Conservation (phyloP, 2,888 invertebrate genomes). For the Elysia crispata region DNA sequence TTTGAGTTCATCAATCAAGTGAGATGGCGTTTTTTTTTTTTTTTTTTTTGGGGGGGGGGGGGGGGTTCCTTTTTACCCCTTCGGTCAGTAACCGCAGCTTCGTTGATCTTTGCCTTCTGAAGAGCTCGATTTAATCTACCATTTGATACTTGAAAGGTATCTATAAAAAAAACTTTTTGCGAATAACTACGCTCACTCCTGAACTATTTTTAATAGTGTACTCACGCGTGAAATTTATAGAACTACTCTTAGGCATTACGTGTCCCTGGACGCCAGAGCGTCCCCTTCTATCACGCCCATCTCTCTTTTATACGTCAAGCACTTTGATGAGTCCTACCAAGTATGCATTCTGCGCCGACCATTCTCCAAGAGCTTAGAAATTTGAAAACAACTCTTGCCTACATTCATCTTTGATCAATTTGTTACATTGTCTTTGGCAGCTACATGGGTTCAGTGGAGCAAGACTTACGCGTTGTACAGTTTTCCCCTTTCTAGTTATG, state of each 20-base stretch:
- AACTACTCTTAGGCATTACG: too few relatives aligned
- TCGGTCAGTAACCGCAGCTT: not conserved
- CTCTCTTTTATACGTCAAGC: not conserved
- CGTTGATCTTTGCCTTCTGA: not conserved
- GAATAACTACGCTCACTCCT: too few relatives aligned
- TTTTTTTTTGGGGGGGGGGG: too few relatives aligned
- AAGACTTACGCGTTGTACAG: not conserved
- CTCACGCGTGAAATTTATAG: too few relatives aligned
- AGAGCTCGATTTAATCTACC: slow-evolving; percentile 16
- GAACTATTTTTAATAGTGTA: too few relatives aligned
- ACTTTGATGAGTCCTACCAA: slow-evolving; percentile 11
- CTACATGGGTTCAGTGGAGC: not conserved
- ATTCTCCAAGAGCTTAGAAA: slow-evolving; percentile 14
- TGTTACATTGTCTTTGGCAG: slow-evolving; percentile 1
- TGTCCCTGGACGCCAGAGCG: not conserved
- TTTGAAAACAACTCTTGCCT: slow-evolving; percentile 22
- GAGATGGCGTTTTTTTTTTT: slow-evolving; percentile 16
- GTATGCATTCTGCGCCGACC: slow-evolving; percentile 30
- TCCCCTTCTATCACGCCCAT: slow-evolving; percentile 12
- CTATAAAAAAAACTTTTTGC: slow-evolving; percentile 6
- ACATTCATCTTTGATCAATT: not conserved
- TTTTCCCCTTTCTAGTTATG: not conserved
- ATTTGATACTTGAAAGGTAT: slow-evolving; percentile 19
- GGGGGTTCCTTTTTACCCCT: slow-evolving; percentile 10
- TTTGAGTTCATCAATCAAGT: slow-evolving; percentile 15